Conservation (phyloP, 2,888 invertebrate species). For the Ditylenchus weischeri region DNA sequence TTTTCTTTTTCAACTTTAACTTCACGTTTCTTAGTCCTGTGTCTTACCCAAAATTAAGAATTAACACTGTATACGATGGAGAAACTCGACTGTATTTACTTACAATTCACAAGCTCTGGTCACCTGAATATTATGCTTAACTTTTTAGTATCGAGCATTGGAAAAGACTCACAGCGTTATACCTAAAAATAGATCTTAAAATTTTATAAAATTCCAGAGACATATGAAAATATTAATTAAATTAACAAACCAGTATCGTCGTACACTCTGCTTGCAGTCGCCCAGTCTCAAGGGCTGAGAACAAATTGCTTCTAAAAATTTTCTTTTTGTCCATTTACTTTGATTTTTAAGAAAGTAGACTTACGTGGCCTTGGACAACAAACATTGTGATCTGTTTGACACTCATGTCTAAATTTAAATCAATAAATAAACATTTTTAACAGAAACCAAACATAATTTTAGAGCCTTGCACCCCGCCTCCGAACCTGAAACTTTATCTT, state of each 20-base stretch:
- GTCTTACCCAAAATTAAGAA: too few species aligned
- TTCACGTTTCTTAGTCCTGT: too few species aligned
- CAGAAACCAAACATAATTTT: too few species aligned
- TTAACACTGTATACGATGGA: too few species aligned
- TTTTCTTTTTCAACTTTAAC: too few species aligned
- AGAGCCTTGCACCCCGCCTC: too few species aligned
- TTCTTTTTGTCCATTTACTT: too few species aligned
- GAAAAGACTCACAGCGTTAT: conserved; percentile 45
- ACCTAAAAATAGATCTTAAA: conserved; percentile 22
- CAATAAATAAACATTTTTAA: too few species aligned
- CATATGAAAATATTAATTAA: too few species aligned
- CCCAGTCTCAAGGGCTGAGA: conserved; percentile 58
- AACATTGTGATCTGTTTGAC: conserved; percentile 56
- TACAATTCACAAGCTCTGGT: conserved; percentile 54
- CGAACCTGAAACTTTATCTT: too few species aligned
- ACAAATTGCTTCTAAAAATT: conserved; percentile 55
- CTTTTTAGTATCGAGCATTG: too few species aligned
- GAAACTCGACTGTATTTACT: neutral
- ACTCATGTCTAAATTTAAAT: conserved; percentile 40
- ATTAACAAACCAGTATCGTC: conserved; percentile 42
- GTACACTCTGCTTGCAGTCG: conserved; percentile 56
- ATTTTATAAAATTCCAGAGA: neutral
- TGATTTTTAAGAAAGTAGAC: conserved; percentile 8
- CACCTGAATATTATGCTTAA: too few species aligned
- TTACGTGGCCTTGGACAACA: conserved; percentile 57